Evolutionary conservation across 35 echinoderm and acorn worm genomes (phyloP), one percentile per base, ranked within the genome.

Genomic region (Anneissia japonica): DNA sequence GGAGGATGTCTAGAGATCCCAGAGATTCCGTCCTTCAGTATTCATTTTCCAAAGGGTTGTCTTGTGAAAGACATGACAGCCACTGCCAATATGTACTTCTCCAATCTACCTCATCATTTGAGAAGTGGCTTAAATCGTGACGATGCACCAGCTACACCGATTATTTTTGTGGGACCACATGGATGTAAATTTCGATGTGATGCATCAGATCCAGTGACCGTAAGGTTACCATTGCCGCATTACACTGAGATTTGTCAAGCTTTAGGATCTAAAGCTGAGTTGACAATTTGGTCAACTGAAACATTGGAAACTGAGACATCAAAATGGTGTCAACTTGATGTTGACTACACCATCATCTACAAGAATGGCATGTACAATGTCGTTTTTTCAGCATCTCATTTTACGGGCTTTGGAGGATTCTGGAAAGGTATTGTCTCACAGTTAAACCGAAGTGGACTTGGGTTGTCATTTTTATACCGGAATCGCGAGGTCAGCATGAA

Each of bases 241-340:
- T 97, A 97, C 83, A 16, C 33, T 26, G 33, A 74, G 32, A 97
- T 97, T 34, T 39, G 82, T 14, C 91, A 97, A 77, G 32, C 79
- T 19, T 97, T 93, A 86, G 95, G 95, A 36, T 40, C 78, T 40
- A 64, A 91, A 26, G 91, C 91, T 13, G 46, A 91, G 31, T 74
- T 97, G 26, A 84, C 95, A 26, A 72, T 97, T 14, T 97, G 95
- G 95, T 91, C 93, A 32, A 97, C 91, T 56, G 84, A 84, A 14
- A 97, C 95, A 5, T 64, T 82, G 35, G 95, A 93, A 39, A 78
- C 88, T 26, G 88, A 97, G 45, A 91, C 95, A 12, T 55, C 88
- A 26, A 81, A 83, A 4, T 93, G 91, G 88, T 80, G 93, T 46
- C 35, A 39, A 41, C 81, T 93, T 12, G 77, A 91, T 40, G 41